Percentiles rank a stretch among this genome's conserved stretches.
Conservation (phyloP, 1,140 invertebrate genomes). For the Philopotamus ludificatus region DNA sequence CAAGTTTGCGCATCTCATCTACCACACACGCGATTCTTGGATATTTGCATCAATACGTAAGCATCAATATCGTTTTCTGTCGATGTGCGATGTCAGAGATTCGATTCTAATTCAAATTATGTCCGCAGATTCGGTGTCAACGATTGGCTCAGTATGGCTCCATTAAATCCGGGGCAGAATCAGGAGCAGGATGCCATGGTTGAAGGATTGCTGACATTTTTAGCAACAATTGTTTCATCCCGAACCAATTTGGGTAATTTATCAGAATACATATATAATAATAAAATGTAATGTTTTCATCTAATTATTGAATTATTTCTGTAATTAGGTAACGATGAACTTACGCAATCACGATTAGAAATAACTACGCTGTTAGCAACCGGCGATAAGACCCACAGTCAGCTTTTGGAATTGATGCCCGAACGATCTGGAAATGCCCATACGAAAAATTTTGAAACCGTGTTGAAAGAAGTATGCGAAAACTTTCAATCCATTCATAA, state of each 20-base stretch:
- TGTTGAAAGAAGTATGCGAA: constrained; percentile 64
- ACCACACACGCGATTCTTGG: constrained; percentile 80
- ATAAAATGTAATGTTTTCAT: background rate
- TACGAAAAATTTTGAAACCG: constrained; percentile 84
- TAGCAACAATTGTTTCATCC: constrained; percentile 86
- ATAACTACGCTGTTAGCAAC: constrained; percentile 91
- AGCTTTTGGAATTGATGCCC: constrained; percentile 92
- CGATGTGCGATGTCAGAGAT: constrained; percentile 8
- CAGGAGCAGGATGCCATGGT: constrained; percentile 87
- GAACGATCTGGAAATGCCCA: constrained; percentile 90
- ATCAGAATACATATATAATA: background rate
- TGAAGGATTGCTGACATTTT: constrained; percentile 87
- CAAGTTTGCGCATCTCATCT: constrained; percentile 90
- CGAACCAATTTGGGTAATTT: constrained; percentile 88
- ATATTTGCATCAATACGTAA: constrained; percentile 85
- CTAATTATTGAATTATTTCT: too few relatives aligned
- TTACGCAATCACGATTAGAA: constrained; percentile 79
- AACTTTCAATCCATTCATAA: background rate
- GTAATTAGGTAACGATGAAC: constrained; percentile 65
- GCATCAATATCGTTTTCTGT: constrained; percentile 42
- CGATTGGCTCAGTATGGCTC: constrained; percentile 81
- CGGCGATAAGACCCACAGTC: constrained; percentile 92
- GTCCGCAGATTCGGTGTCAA: constrained; percentile 71
- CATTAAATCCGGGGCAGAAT: constrained; percentile 65
- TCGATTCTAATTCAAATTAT: constrained; percentile 18